A percentile compares a stretch with the other conserved stretches of the same genome.
phyloP scores from a whole-genome alignment of 2,797 vertebrate species.

The Artibeus lituratus region DNA sequence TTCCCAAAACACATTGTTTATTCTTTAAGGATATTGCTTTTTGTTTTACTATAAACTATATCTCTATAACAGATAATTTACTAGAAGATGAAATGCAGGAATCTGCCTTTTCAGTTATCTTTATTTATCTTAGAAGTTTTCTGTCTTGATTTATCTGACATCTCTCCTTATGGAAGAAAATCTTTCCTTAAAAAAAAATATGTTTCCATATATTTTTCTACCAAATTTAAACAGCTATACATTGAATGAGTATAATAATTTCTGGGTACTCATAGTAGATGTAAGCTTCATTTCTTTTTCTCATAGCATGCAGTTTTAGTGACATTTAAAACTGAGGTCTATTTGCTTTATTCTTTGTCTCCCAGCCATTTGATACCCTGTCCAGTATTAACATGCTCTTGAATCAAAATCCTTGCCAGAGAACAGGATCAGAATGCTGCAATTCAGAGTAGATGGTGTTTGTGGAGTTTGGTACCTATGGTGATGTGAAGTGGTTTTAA shows the following conservation, averaged over 20 bases:
- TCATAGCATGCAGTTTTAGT: neutral
- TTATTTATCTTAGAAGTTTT: conserved; percentile 21
- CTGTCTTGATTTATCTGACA: neutral
- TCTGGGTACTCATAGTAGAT: neutral
- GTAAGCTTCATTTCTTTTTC: conserved; percentile 25
- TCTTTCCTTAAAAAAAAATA: neutral
- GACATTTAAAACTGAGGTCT: neutral
- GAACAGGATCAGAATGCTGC: neutral
- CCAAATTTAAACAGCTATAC: neutral
- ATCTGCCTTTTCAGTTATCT: neutral
- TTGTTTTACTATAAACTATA: neutral
- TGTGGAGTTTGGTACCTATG: neutral
- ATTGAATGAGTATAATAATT: neutral
- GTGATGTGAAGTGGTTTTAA: neutral
- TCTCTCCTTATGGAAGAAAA: neutral
- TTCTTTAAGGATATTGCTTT: neutral
- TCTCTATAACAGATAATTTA: neutral
- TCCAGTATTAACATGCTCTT: neutral
- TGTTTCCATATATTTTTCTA: neutral
- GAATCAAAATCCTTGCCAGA: neutral
- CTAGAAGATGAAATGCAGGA: conserved; percentile 20
- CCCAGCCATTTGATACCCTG: neutral
- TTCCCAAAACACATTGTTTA: neutral
- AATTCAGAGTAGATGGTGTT: neutral
- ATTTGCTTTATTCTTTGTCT: conserved; percentile 20